Conservation (phyloP, 2,888 invertebrate species). For the Aphidoletes aphidimyza region DNA sequence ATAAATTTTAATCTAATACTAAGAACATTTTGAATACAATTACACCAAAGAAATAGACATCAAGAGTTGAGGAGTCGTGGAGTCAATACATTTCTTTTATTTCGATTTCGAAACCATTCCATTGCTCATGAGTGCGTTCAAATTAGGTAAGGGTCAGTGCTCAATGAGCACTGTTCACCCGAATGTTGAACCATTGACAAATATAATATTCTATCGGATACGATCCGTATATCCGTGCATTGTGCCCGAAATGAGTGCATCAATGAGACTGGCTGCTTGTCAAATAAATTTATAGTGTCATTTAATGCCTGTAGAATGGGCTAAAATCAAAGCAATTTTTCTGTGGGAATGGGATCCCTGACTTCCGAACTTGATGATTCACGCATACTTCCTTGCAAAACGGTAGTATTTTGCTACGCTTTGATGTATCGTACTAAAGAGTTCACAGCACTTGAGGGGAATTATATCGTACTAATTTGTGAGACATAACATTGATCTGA, state of each 20-base stretch:
- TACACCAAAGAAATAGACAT: no score
- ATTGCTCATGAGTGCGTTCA: background rate
- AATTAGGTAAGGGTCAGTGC: background rate
- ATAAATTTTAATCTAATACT: background rate
- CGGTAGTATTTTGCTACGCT: background rate
- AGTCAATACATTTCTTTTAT: background rate
- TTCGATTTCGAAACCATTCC: background rate
- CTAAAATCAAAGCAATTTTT: background rate
- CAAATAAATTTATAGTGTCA: conserved; percentile 18
- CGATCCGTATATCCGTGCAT: background rate
- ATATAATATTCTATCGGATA: background rate
- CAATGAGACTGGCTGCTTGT: background rate
- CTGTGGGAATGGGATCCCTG: background rate
- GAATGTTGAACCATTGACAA: no score
- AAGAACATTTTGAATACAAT: background rate
- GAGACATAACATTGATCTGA: background rate
- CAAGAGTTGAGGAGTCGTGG: no score
- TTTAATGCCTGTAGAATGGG: background rate
- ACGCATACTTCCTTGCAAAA: conserved; percentile 27
- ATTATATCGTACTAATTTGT: background rate
- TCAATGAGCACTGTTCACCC: background rate
- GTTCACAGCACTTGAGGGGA: background rate
- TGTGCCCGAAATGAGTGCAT: conserved; percentile 1
- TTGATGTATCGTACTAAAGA: conserved; percentile 1
- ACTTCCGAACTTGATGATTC: background rate